Evolutionary conservation across 2,888 invertebrate species (phyloP).

Genomic region (Strigamia transsilvanica): DNA sequence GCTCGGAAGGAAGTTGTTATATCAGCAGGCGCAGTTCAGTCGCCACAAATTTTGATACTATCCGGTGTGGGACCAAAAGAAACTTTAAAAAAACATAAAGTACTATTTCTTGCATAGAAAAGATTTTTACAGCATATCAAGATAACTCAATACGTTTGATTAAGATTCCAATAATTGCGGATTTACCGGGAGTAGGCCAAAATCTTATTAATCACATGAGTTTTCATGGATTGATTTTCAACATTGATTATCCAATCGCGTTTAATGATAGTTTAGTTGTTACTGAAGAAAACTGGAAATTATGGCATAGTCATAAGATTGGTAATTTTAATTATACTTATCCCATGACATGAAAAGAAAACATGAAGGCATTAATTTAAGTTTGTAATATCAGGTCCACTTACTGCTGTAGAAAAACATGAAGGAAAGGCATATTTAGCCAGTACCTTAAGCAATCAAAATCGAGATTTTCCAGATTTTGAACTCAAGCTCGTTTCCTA

Average conservation of each 20-base stretch:
- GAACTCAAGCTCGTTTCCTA: constrained; percentile 49
- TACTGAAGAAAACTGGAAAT: constrained; percentile 20
- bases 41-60: not conserved
- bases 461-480: constrained; percentile 50
- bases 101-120: not conserved
- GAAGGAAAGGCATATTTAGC: constrained; percentile 52
- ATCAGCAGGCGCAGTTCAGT: constrained; percentile 16
- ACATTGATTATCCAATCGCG: not conserved
- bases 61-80: not conserved
- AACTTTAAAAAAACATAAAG: not conserved
- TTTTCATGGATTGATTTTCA: constrained; percentile 51
- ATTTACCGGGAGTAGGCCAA: constrained; percentile 50
- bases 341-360: not conserved
- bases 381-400: constrained; percentile 45
- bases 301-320: constrained; percentile 22
- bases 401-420: constrained; percentile 52
- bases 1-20: not conserved
- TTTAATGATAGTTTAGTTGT: constrained; percentile 7
- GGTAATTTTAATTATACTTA: constrained; percentile 11
- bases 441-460: not conserved
- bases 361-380: not conserved
- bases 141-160: not conserved
- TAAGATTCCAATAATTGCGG: constrained; percentile 49
- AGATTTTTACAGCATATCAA: not conserved
- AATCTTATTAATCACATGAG: constrained; percentile 54